Conservation (phyloP, 1,140 invertebrate species). For the Achroia grisella region DNA sequence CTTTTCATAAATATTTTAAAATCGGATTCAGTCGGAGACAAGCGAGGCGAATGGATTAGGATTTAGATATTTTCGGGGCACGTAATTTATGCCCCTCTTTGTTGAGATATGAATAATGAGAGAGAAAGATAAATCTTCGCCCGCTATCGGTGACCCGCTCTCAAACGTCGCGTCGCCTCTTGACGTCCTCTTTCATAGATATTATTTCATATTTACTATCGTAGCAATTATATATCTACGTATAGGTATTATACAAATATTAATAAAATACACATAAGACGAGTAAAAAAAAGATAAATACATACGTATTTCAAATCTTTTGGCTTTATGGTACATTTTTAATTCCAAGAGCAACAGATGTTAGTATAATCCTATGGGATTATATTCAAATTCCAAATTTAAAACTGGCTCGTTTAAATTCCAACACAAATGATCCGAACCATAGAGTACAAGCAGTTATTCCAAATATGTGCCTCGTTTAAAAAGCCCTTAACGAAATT, state of each 20-base stretch:
- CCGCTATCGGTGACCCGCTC: constrained; percentile 24
- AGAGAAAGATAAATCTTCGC: constrained; percentile 43
- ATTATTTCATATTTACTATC: no score
- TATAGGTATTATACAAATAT: no score
- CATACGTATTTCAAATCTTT: no score
- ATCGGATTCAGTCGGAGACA: constrained; percentile 65
- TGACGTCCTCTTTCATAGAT: no score
- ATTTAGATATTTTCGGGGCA: constrained; percentile 68
- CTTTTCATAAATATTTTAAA: constrained; percentile 72
- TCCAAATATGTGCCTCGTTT: constrained; percentile 57
- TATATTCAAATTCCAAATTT: constrained; percentile 15
- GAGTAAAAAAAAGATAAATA: no score
- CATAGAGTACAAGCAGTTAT: constrained; percentile 60
- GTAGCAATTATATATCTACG: no score
- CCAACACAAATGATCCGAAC: constrained; percentile 46
- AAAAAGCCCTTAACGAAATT: constrained; percentile 67
- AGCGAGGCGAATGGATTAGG: constrained; percentile 67
- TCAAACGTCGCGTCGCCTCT: neutral
- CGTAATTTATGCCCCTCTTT: constrained; percentile 65
- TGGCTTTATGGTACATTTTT: no score
- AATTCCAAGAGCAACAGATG: neutral
- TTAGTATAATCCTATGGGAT: neutral
- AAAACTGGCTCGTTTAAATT: constrained; percentile 48
- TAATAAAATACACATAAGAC: no score
- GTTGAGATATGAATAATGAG: constrained; percentile 67